phyloP scores from a whole-genome alignment of 2,113 vertebrate species.

The Myotis davidii region DNA sequence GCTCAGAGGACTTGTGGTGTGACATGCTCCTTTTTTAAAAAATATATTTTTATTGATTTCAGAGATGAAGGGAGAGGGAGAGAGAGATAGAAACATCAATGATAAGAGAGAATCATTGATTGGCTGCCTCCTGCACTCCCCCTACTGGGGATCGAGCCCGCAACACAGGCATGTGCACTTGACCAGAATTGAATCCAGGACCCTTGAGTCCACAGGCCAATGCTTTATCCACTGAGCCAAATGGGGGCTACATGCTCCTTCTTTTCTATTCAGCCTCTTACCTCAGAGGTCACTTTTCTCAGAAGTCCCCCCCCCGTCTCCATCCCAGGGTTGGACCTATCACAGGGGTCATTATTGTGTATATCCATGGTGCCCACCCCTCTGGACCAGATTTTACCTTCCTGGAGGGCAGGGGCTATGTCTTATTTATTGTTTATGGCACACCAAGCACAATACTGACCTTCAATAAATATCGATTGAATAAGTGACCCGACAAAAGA shows the following conservation, averaged over 20 bases:
- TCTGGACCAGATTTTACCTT: neutral
- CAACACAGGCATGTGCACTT: too few species aligned
- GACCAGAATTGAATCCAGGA: too few species aligned
- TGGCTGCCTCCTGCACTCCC: too few species aligned
- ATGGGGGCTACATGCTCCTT: too few species aligned
- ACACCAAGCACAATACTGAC: neutral
- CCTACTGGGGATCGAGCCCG: too few species aligned
- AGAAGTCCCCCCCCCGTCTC: neutral
- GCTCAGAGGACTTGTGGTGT: neutral
- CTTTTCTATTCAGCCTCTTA: neutral
- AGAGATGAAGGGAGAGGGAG: too few species aligned
- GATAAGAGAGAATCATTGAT: too few species aligned
- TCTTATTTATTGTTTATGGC: neutral
- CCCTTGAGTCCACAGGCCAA: too few species aligned
- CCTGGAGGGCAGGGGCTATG: neutral
- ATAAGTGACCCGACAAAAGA: neutral
- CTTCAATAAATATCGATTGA: neutral
- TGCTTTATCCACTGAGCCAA: too few species aligned
- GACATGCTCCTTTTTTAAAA: neutral
- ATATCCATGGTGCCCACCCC: neutral
- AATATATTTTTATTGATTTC: too few species aligned
- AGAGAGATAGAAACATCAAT: too few species aligned
- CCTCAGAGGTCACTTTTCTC: neutral
- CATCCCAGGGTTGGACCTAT: too few species aligned
- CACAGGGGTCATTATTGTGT: neutral